Base-by-base conservation (phyloP, 1,140 invertebrate genomes). In the Asbolus verrucosus region DNA sequence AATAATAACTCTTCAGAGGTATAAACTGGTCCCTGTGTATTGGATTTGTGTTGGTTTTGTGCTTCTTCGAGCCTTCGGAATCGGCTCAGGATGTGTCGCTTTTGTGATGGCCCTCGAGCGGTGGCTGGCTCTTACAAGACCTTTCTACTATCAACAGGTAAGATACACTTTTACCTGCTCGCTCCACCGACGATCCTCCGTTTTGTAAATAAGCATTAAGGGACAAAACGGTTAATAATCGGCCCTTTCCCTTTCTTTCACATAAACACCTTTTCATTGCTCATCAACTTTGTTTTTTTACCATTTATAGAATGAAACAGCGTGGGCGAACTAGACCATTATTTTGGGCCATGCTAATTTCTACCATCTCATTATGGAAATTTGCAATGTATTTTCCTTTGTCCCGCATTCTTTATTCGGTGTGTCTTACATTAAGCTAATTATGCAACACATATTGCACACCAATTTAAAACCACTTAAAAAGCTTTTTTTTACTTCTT, bases 101-200 rank as follows among this genome's bases (percentile, higher is more conserved):
- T 87, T 92, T 74, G 91, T 94, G 2, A 95, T 95, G 93, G 93
- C 93, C 0, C 86, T 89, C 11, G 93, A 95, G 81, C 84, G 93
- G 65, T 95, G 92, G 87, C 84, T 94, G 69, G 93, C 93, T 1
- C 85, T 95, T 50, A 93, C 92, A 0, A 87, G 90, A 71, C 93
- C 93, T n/a, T 95, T 95, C 78, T 84, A 92, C 63, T 95, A 94
- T 81, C 92, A 94, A 81, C 92, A 93, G 89, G 93, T 94, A 82
- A 82, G 81, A 74, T 6, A 13, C 8, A 61, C 16, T 61, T 36
- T 36, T 38, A 61, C 59, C 24, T 61, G 59, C 9, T 27, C n/a
- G n/a, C n/a, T 31, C 13, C 50, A 27, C 6, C n/a, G 8, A 8
- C 6, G 31, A 31, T 16, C 19, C 14, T 61, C 15, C 24, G 33